Conservation (phyloP, 1,140 invertebrate species). For the Drosophila lacteicornis region DNA sequence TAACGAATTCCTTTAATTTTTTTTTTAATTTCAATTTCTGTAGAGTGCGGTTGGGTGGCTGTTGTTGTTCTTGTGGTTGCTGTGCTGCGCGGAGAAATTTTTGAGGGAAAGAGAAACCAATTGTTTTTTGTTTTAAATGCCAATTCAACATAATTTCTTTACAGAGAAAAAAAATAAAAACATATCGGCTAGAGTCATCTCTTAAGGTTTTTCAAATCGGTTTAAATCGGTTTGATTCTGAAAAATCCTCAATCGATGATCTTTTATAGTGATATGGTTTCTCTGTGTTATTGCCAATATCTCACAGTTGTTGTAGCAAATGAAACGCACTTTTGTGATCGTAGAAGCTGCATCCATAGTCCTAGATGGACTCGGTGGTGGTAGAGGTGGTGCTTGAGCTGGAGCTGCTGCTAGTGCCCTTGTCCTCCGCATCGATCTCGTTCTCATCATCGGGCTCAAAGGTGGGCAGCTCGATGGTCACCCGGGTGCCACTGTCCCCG, state of each 20-base stretch:
- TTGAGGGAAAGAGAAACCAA: conserved; percentile 35
- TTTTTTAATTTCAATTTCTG: conserved; percentile 16
- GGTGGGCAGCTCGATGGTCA: conserved; percentile 86
- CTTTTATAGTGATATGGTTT: background rate
- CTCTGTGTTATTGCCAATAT: conserved; percentile 17
- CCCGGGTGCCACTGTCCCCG: conserved; percentile 64
- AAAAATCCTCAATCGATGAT: background rate
- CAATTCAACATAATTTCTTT: conserved; percentile 28
- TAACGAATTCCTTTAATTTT: conserved; percentile 16
- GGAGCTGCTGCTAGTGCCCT: conserved; percentile 35
- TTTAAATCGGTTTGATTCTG: no score
- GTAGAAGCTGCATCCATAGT: background rate
- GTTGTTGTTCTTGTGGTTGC: conserved; percentile 32
- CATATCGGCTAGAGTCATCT: background rate
- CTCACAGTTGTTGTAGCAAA: conserved; percentile 76
- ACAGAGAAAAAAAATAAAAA: background rate
- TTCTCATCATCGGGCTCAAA: conserved; percentile 85
- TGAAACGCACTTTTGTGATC: conserved; percentile 53
- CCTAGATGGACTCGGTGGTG: conserved; percentile 43
- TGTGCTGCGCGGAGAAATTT: conserved; percentile 52
- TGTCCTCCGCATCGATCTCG: conserved; percentile 66
- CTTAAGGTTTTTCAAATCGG: background rate
- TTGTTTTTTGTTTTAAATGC: conserved; percentile 21
- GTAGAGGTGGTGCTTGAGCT: conserved; percentile 25
- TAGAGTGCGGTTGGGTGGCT: conserved; percentile 17